phyloP scores from a whole-genome alignment of 2,888 invertebrate species.

The Colostygia pectinataria region DNA sequence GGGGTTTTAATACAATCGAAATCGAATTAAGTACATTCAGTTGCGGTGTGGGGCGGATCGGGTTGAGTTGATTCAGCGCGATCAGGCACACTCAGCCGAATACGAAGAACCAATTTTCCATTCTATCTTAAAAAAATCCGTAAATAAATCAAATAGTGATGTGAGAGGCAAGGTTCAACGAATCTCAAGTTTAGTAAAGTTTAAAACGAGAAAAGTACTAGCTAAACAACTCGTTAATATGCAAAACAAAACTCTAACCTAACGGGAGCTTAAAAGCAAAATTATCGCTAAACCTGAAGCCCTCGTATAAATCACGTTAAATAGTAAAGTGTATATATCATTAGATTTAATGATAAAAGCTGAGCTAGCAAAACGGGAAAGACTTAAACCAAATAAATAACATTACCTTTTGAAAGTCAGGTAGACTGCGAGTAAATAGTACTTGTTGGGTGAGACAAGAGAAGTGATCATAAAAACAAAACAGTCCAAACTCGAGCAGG shows the following conservation, averaged over 20 bases:
- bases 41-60: conserved; percentile 65
- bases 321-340: conserved; percentile 32
- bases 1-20: conserved; percentile 78
- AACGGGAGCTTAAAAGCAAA: conserved; percentile 60
- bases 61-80: conserved; percentile 75
- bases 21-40: conserved; percentile 80
- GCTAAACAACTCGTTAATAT: conserved; percentile 59
- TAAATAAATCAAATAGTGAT: conserved; percentile 47
- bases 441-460: no score
- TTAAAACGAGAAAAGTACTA: conserved; percentile 49
- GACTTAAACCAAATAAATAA: no score
- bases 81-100: conserved; percentile 50
- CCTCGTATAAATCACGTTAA: conserved; percentile 52
- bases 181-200: conserved; percentile 49
- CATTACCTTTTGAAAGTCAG: no score
- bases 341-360: background rate
- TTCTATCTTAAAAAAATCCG: conserved; percentile 9
- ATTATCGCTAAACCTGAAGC: conserved; percentile 50
- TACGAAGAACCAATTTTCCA: conserved; percentile 22
- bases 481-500: no score
- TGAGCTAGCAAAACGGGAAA: no score
- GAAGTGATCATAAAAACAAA: no score
- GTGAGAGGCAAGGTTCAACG: conserved; percentile 53
- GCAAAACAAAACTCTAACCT: conserved; percentile 66
- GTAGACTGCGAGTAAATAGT: no score